Conservation (phyloP, 2,888 invertebrate species). For the Bugulina stolonifera region DNA sequence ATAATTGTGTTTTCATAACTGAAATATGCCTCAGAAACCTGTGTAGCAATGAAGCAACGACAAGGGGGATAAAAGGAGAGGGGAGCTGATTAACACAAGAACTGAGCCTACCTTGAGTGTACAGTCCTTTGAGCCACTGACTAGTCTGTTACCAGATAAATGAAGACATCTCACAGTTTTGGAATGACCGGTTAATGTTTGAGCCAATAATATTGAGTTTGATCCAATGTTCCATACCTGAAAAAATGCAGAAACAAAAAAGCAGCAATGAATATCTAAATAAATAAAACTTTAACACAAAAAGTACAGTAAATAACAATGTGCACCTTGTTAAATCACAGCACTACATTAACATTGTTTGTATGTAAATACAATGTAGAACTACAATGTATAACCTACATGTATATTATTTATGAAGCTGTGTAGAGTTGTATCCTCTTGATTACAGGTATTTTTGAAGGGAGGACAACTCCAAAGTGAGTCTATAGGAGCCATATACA, state of each 20-base stretch:
- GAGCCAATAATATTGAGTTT: slow-evolving; percentile 56
- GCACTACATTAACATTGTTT: no score
- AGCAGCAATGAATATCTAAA: background rate
- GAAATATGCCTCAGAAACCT: no score
- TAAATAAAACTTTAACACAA: background rate
- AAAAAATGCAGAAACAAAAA: background rate
- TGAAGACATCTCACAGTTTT: slow-evolving; percentile 57
- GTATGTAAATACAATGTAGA: no score
- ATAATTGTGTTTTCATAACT: no score
- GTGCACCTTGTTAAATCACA: no score
- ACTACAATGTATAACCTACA: no score
- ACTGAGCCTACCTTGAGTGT: slow-evolving; percentile 50
- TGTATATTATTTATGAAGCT: no score
- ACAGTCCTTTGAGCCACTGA: slow-evolving; percentile 55
- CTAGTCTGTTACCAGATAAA: slow-evolving; percentile 53
- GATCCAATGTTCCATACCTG: slow-evolving; percentile 57
- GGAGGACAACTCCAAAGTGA: no score
- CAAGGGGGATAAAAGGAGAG: background rate
- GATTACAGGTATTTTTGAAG: no score
- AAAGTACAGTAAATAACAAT: background rate
- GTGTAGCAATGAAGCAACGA: no score
- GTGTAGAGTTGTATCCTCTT: no score
- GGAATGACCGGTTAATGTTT: slow-evolving; percentile 57
- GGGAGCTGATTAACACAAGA: background rate
- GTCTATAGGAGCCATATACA: no score